Conservation (phyloP, 92 coral and sea anemone species). For the Scolanthus callimorphus region DNA sequence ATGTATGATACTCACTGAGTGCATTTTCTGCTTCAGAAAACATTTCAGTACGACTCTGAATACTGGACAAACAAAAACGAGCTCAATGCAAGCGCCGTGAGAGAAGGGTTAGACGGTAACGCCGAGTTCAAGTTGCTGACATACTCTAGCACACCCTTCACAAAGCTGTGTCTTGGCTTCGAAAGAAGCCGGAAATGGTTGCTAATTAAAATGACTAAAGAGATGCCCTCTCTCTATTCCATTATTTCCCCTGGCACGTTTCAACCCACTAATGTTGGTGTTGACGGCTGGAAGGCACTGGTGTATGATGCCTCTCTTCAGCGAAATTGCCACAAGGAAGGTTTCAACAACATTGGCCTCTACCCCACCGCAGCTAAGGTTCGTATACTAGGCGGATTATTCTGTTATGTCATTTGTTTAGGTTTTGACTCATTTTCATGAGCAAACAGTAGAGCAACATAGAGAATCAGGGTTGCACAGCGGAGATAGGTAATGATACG, state of each 20-base stretch:
- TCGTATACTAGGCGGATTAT: too few species aligned
- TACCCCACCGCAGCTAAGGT: not conserved
- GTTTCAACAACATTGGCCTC: not conserved
- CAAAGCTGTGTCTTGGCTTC: slow-evolving; percentile 19
- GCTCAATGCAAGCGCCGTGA: slow-evolving; percentile 8
- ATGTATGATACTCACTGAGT: too few species aligned
- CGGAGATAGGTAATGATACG: too few species aligned
- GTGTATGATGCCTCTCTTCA: not conserved
- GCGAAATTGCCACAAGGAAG: not conserved
- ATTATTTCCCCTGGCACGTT: not conserved
- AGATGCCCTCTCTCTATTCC: not conserved
- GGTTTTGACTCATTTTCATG: too few species aligned
- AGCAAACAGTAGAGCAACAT: too few species aligned
- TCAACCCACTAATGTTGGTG: not conserved
- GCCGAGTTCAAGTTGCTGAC: slow-evolving; percentile 29
- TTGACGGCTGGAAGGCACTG: not conserved
- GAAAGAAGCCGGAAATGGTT: not conserved
- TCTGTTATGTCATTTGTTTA: too few species aligned
- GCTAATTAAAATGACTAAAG: not conserved
- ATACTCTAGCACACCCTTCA: slow-evolving; percentile 22
- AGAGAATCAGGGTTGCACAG: not conserved
- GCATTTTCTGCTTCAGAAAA: not conserved
- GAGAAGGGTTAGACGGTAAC: slow-evolving; percentile 14
- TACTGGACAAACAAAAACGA: not conserved
- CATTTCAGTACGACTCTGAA: slow-evolving; percentile 3